These are phyloP conservation scores for Drosophila parvula DNA, from an alignment of 1,140 invertebrate species.

Conservation along the genomic window DNA sequence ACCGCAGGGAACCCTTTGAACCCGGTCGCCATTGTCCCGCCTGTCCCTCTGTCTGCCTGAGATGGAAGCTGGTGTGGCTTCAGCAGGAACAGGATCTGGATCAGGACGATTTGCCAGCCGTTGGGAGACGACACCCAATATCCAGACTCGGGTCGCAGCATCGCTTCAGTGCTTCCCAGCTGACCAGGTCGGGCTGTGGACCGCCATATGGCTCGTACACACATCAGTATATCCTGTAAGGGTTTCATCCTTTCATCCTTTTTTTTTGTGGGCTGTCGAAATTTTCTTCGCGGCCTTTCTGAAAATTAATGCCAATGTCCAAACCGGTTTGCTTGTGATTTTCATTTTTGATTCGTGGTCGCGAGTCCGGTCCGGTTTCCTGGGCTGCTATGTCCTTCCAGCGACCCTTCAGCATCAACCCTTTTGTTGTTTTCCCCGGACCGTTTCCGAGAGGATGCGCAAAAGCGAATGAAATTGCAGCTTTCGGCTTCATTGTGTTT, in stretches of 20 bases:
- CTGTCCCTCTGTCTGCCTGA: constrained; percentile 49
- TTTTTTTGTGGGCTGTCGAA: constrained; percentile 52
- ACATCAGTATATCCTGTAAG: constrained; percentile 38
- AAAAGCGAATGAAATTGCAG: constrained; percentile 75
- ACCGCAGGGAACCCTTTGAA: constrained; percentile 73
- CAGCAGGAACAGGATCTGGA: constrained; percentile 11
- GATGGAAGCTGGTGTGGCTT: constrained; percentile 12
- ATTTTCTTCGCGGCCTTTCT: constrained; percentile 75
- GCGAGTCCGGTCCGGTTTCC: constrained; percentile 76
- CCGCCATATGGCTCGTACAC: constrained; percentile 58
- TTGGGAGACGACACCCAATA: constrained; percentile 51
- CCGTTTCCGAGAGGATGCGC: constrained; percentile 57
- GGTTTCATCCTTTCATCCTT: constrained; percentile 63
- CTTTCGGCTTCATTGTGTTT: constrained; percentile 58
- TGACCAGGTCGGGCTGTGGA: constrained; percentile 77
- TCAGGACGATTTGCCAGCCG: constrained; percentile 33
- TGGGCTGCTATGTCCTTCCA: constrained; percentile 38
- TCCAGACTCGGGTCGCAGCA: constrained; percentile 36
- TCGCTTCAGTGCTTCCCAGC: constrained; percentile 52
- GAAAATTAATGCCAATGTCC: constrained; percentile 76
- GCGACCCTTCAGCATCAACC: constrained; percentile 75
- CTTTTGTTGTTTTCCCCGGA: constrained; percentile 57
- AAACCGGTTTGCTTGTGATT: constrained; percentile 76
- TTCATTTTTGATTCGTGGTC: constrained; percentile 70
- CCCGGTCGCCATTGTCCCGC: constrained; percentile 67